Base-by-base conservation (phyloP, 2,797 vertebrate genomes). In the Otolemur crassicaudatus region DNA sequence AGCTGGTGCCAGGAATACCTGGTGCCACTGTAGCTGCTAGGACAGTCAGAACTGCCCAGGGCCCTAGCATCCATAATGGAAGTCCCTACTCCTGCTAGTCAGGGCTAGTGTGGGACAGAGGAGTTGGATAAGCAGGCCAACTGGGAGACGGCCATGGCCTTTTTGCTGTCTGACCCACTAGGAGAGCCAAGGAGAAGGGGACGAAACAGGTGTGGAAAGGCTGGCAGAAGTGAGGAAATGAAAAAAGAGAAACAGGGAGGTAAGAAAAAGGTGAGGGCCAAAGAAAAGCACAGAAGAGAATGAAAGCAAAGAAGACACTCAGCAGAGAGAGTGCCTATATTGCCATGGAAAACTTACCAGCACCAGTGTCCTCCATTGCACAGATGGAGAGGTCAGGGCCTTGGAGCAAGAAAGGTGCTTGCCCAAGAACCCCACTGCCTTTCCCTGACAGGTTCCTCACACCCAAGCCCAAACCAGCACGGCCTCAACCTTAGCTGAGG, bases 241-340 rank as follows among this genome's bases (percentile, higher is more conserved):
- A 89, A 79, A 85, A 90, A 79, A 67, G 13, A 37, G 73, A 40
- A 79, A 63, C n/a, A 63, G 63, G 87, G 65, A 94, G 37, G 90
- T 82, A 95, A 90, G 72, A 92, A 92, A 72, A 91, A 83, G 58
- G 80, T 16, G n/a, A 43, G 53, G 31, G 46, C 58, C 31, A 73
- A 77, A 93, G 90, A 90, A 87, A 90, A 46, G 91, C 34, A 56
- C 56, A 34, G 92, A 94, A 90, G 65, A 73, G 27, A 87, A 73
- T 17, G 46, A 87, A 84, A 86, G 69, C 60, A 77, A 94, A 92
- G 46, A 82, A 80, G 75, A 58, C 19, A 53, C 12, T 77, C 49
- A 20, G 22, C 16, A 7, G 16, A 23, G 6, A 79, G 72, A 95
- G 70, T 31, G n/a, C 37, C 73, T 53, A 29, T 4, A 14, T 56